Conservation (phyloP, 2,113 vertebrate species). For the Ardeotis arabs region DNA sequence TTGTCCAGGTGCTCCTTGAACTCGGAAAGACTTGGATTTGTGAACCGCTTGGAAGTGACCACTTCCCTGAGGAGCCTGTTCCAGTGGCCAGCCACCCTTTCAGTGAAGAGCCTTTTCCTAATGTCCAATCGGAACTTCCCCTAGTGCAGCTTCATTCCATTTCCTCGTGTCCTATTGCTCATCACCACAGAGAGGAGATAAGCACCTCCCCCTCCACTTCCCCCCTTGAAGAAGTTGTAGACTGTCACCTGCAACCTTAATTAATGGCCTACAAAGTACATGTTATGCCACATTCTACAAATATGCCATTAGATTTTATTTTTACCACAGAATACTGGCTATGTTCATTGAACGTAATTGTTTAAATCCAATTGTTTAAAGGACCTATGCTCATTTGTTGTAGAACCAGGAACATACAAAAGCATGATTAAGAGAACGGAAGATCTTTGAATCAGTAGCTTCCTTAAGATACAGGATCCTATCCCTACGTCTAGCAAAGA, state of each 20-base stretch:
- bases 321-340: neutral
- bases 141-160: too few species aligned
- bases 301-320: neutral
- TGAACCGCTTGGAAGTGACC: too few species aligned
- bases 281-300: neutral
- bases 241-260: neutral
- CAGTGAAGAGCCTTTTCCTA: too few species aligned
- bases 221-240: neutral
- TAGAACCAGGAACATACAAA: rapidly evolving
- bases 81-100: neutral
- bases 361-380: neutral
- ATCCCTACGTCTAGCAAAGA: neutral
- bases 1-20: neutral
- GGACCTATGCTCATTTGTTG: neutral
- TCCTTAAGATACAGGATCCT: neutral
- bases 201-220: too few species aligned
- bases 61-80: neutral
- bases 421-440: neutral
- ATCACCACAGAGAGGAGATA: too few species aligned
- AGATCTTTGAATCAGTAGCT: neutral
- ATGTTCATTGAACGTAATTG: neutral
- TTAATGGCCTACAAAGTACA: neutral
- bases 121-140: too few species aligned
- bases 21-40: neutral
- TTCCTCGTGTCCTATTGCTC: too few species aligned